These are phyloP conservation scores for Sarcoramphus papa DNA, from an alignment of 2,797 vertebrate species.

Conservation along the genomic window DNA sequence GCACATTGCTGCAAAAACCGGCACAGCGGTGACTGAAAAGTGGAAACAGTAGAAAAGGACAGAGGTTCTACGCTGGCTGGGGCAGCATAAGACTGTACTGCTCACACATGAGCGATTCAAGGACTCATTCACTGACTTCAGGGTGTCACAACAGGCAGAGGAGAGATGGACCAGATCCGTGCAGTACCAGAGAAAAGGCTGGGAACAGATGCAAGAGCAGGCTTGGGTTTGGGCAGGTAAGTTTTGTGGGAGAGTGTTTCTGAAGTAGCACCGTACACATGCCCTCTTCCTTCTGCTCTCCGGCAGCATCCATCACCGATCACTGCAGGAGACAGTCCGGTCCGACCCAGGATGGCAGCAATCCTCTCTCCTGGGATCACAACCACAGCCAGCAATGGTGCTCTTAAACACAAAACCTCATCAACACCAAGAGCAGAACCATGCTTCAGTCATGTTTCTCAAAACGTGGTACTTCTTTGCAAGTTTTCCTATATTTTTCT, in stretches of 20 bases:
- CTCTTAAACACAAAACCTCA: background rate
- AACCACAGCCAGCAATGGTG: background rate
- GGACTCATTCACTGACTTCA: background rate
- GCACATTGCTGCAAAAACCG: background rate
- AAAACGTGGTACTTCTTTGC: background rate
- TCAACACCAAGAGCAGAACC: background rate
- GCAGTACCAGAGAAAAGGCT: background rate
- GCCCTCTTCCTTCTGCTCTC: background rate
- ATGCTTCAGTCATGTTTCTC: background rate
- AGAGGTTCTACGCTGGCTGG: background rate
- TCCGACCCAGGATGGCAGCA: background rate
- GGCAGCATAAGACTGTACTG: background rate
- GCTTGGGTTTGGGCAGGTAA: background rate
- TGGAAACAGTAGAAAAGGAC: background rate
- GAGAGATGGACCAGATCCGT: background rate
- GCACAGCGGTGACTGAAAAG: background rate
- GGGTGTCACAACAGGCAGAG: background rate
- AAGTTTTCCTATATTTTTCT: background rate
- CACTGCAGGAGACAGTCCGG: background rate
- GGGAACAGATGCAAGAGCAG: background rate
- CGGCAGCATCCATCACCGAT: background rate
- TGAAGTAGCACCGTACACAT: background rate
- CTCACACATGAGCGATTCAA: fast-evolving
- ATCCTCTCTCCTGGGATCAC: background rate
- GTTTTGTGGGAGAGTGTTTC: background rate